A percentile compares a stretch with the other conserved stretches of the same genome.
Conservation (phyloP, 2,797 vertebrate species). For the Sphaeramia orbicularis region DNA sequence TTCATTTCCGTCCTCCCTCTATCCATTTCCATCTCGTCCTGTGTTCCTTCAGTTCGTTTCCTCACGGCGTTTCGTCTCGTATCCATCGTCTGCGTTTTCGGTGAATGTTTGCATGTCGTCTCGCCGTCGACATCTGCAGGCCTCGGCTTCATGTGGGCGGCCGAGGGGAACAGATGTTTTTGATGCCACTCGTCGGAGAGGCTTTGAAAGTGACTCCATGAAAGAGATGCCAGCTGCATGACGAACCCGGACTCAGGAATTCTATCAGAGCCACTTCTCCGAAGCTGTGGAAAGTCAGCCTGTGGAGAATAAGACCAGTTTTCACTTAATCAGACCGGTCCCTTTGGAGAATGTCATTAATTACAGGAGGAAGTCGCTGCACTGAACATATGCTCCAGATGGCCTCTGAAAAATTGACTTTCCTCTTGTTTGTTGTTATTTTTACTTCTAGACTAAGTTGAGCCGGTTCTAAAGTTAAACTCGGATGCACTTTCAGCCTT, state of each 20-base stretch:
- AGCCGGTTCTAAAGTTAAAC: no score
- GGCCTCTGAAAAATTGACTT: slow-evolving; percentile 37
- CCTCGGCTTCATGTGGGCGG: slow-evolving; percentile 65
- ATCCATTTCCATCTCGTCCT: neutral
- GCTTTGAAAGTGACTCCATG: slow-evolving; percentile 79
- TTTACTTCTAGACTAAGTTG: slow-evolving; percentile 30
- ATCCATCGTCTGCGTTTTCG: slow-evolving; percentile 67
- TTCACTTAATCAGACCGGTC: slow-evolving; percentile 78
- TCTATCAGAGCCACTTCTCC: slow-evolving; percentile 44
- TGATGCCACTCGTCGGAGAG: slow-evolving; percentile 76
- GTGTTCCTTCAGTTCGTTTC: slow-evolving; percentile 21
- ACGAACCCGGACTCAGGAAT: slow-evolving; percentile 72
- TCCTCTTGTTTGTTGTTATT: slow-evolving; percentile 26
- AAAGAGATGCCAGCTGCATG: slow-evolving; percentile 76
- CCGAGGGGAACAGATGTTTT: slow-evolving; percentile 81
- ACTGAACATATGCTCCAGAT: slow-evolving; percentile 66
- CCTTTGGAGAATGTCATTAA: slow-evolving; percentile 78
- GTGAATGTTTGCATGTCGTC: slow-evolving; percentile 66
- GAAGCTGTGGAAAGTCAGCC: slow-evolving; percentile 51
- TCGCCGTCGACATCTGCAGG: slow-evolving; percentile 72
- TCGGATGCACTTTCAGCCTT: no score
- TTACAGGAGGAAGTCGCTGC: slow-evolving; percentile 73
- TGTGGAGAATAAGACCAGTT: slow-evolving; percentile 73
- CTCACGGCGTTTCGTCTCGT: slow-evolving; percentile 49
- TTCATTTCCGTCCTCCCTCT: no score